A percentile compares a stretch with the other conserved stretches of the same genome.
phyloP scores from a whole-genome alignment of 2,113 vertebrate species.

The Arenaria interpres region DNA sequence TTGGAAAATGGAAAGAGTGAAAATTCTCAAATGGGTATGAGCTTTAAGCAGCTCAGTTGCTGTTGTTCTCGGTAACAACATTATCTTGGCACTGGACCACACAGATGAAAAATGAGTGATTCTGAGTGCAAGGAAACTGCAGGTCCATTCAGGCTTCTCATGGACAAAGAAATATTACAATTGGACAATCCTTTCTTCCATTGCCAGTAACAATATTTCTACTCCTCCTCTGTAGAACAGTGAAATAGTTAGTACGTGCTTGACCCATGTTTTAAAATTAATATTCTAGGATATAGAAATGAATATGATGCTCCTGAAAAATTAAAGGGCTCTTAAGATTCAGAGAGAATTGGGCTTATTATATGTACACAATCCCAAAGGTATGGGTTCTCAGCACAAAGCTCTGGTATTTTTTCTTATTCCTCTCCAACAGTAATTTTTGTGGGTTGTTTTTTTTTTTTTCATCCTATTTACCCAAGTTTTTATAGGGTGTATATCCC shows the following conservation, averaged over 20 bases:
- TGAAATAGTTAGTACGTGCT: background rate
- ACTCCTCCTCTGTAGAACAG: background rate
- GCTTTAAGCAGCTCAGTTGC: background rate
- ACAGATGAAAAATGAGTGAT: background rate
- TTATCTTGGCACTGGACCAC: conserved; percentile 20
- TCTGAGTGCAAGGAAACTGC: background rate
- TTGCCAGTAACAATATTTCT: background rate
- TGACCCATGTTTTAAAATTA: background rate
- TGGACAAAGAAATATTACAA: background rate
- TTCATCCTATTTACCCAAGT: background rate
- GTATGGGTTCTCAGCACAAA: background rate
- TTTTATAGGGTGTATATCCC: background rate
- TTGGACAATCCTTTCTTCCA: background rate
- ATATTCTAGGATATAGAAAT: background rate
- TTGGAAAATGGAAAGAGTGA: conserved; percentile 17
- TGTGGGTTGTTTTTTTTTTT: background rate
- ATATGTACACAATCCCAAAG: background rate
- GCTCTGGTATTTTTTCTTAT: background rate
- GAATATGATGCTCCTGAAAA: background rate
- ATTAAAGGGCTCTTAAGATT: background rate
- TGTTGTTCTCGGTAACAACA: conserved; percentile 17
- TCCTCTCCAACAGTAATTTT: background rate
- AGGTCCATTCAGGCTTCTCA: background rate
- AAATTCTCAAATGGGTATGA: background rate
- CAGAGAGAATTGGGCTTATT: background rate